These are phyloP conservation scores for Himalopsyche tibetana DNA, from an alignment of 2,888 invertebrate genomes.

Conservation along the genomic window DNA sequence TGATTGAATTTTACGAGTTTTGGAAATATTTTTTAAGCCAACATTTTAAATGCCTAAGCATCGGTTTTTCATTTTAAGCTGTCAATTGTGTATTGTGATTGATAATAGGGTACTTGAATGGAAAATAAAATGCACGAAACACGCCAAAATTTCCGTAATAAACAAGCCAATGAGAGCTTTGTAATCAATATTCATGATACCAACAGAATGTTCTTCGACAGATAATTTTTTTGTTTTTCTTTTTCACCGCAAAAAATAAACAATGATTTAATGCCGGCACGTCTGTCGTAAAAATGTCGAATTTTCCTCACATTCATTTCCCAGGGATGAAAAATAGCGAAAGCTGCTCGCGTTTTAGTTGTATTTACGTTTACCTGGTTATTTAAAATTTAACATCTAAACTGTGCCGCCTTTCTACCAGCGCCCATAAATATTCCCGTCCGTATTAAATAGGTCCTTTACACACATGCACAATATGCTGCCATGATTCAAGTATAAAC, in stretches of 20 bases:
- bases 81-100: too few species aligned
- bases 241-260: neutral
- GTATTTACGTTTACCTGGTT: slow-evolving; percentile 16
- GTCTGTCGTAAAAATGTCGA: slow-evolving; percentile 34
- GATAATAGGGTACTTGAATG: too few species aligned
- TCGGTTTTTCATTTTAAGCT: too few species aligned
- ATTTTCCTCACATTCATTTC: slow-evolving; percentile 23
- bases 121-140: too few species aligned
- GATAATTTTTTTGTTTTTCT: neutral
- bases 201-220: slow-evolving; percentile 2
- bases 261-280: slow-evolving; percentile 5
- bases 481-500: too few species aligned
- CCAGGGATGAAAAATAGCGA: slow-evolving; percentile 3
- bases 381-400: slow-evolving; percentile 11
- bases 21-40: too few species aligned
- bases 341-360: neutral
- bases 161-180: slow-evolving; percentile 10
- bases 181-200: slow-evolving; percentile 11
- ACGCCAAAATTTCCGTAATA: slow-evolving; percentile 8
- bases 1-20: too few species aligned
- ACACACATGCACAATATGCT: neutral
- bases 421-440: slow-evolving; percentile 2
- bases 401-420: neutral
- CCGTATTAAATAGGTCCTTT: neutral
- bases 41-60: too few species aligned